Conservation (phyloP, 2,888 invertebrate species). For the Phania funesta region DNA sequence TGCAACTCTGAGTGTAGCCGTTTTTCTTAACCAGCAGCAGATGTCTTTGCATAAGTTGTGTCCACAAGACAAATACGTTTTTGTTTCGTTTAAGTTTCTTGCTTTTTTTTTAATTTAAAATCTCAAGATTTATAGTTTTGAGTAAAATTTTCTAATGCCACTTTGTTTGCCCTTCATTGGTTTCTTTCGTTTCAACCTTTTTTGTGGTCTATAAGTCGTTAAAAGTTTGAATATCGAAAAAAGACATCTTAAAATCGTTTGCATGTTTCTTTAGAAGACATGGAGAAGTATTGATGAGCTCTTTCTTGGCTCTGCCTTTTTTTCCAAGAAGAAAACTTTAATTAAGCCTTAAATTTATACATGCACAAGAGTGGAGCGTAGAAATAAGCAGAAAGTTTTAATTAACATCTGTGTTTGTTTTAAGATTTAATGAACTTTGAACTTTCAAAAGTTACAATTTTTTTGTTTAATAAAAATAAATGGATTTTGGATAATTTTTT, state of each 20-base stretch:
- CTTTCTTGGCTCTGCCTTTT: background rate
- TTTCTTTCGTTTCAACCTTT: conserved; percentile 49
- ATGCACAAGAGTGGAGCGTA: conserved; percentile 70
- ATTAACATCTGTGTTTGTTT: conserved; percentile 62
- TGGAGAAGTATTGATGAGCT: conserved; percentile 23
- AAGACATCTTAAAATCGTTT: conserved; percentile 55
- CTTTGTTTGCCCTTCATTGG: conserved; percentile 56
- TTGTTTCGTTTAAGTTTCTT: conserved; percentile 65
- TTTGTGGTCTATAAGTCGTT: conserved; percentile 66
- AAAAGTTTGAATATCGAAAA: conserved; percentile 58
- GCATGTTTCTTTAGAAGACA: conserved; percentile 46
- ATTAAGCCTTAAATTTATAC: conserved; percentile 78
- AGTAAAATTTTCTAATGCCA: conserved; percentile 52
- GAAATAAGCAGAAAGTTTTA: conserved; percentile 33
- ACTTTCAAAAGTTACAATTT: conserved; percentile 11
- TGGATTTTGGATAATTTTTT: no score
- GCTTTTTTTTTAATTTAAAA: conserved; percentile 30
- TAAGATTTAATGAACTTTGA: conserved; percentile 59
- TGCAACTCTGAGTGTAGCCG: conserved; percentile 6
- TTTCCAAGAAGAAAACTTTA: conserved; percentile 73
- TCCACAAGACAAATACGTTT: conserved; percentile 77
- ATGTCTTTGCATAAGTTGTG: conserved; percentile 69
- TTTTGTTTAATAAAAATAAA: background rate
- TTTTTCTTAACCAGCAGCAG: conserved; percentile 42
- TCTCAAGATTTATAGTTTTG: conserved; percentile 65